Percentiles rank a stretch among this genome's conserved stretches.
phyloP scores from a whole-genome alignment of 1,140 invertebrate species.

The Neodiprion virginianus region DNA sequence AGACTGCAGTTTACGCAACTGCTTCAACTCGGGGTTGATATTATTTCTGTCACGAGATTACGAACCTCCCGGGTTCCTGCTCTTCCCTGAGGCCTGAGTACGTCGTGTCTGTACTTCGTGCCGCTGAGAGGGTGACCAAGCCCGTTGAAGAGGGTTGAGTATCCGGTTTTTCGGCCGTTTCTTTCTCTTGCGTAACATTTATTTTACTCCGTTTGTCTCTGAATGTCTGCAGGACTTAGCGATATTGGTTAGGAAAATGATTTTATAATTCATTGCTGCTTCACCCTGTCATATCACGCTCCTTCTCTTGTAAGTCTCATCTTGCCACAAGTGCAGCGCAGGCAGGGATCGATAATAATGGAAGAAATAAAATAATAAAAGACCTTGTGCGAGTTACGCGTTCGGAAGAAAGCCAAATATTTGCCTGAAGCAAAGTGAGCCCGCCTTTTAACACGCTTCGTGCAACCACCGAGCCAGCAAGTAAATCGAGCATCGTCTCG shows the following conservation, averaged over 20 bases:
- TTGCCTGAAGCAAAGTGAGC: neutral
- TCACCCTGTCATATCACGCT: neutral
- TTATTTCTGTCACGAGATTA: no score
- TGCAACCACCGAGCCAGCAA: no score
- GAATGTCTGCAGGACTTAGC: constrained; percentile 45
- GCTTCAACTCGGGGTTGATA: no score
- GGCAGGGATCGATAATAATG: neutral
- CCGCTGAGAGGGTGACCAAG: constrained; percentile 8
- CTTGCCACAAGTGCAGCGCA: neutral
- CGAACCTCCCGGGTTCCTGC: no score
- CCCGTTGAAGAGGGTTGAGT: neutral
- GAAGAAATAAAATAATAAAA: neutral
- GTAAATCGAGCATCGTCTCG: no score
- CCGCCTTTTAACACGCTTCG: no score
- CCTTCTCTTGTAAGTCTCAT: neutral
- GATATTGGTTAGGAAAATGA: constrained; percentile 40
- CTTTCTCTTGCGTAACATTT: constrained; percentile 43
- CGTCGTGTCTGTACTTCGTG: no score
- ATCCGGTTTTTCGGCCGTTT: constrained; percentile 29
- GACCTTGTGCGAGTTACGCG: neutral
- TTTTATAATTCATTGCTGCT: constrained; percentile 36
- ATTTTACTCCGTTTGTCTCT: constrained; percentile 46
- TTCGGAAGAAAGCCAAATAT: neutral
- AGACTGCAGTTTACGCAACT: no score
- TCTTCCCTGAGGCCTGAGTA: no score